Base-by-base conservation (phyloP, 1,140 invertebrate genomes). In the Achatina immaculata region DNA sequence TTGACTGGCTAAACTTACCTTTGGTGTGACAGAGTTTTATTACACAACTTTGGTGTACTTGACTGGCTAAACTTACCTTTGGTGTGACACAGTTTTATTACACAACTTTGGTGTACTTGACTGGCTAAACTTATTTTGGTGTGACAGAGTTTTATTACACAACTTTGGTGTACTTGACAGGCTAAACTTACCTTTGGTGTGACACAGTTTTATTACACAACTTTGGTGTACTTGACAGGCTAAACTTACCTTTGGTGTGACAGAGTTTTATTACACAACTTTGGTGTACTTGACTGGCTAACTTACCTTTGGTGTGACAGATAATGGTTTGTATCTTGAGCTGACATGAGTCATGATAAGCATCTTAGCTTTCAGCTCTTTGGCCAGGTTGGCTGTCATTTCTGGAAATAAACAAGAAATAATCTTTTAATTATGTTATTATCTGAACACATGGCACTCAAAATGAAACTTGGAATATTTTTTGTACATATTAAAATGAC, bases 271-370 rank as follows among this genome's bases (percentile, higher is more conserved):
- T 4, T 48, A 21, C 6, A 0, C 28, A 4, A 16, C 28, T 51
- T 55, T 77, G 55, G 24, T 16, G 3, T 9, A 38, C n/a, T 14
- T 21, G 9, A 51, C 11, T 34, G 38, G 40, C 21, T 1, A 40
- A 19, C 45, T 58, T 77, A 85, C 83, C 77, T 83, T 65, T 19
- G 58, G 28, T 45, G 80, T 78, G 38, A 31, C 34, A 38, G 81
- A 74, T 1, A 85, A 21, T 19, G 86, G 85, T 81, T 85, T 87
- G 85, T 92, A 92, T 51, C 92, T 85, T 84, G 92, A 92, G 83
- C 92, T 92, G 82, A 91, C 92, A 83, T 93, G 92, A 42, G 89
- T 91, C 28, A 93, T 76, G 62, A 92, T 84, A 0, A 93, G 83
- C 16, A 85, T 83, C 84, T 86, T 87, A 4, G 89, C 91, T 73